Evolutionary conservation across 37 sponge, comb jelly and placozoan genomes (phyloP).

Genomic region (Beroe ovata): DNA sequence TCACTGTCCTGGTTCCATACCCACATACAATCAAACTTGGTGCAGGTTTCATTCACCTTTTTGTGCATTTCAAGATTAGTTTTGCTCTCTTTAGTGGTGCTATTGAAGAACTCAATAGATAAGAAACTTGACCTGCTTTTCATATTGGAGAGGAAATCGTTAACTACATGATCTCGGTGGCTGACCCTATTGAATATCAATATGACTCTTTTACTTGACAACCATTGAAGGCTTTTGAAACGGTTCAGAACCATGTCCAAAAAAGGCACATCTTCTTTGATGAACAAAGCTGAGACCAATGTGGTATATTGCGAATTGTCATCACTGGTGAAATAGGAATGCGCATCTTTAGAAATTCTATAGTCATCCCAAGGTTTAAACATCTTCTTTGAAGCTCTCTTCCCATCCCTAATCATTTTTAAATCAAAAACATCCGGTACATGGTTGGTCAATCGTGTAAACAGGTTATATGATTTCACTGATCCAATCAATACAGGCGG

Average conservation of each 20-base stretch:
- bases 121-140: background rate
- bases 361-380: background rate
- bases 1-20: conserved; percentile 19
- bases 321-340: background rate
- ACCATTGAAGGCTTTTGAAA: background rate
- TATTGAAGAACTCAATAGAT: background rate
- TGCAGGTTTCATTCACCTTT: background rate
- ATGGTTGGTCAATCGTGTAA: conserved; percentile 11
- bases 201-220: background rate
- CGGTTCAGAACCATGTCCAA: conserved; percentile 2
- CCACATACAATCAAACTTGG: conserved; percentile 17
- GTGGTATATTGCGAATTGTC: background rate
- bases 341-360: background rate
- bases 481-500: background rate
- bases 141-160: background rate
- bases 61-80: background rate
- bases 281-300: conserved; percentile 1
- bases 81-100: background rate
- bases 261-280: conserved; percentile 22
- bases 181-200: background rate
- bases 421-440: conserved; percentile 46
- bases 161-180: conserved; percentile 10
- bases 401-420: background rate
- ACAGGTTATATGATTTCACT: background rate
- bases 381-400: background rate